Conservation (phyloP, 2,797 vertebrate species). For the Sebastes minor region DNA sequence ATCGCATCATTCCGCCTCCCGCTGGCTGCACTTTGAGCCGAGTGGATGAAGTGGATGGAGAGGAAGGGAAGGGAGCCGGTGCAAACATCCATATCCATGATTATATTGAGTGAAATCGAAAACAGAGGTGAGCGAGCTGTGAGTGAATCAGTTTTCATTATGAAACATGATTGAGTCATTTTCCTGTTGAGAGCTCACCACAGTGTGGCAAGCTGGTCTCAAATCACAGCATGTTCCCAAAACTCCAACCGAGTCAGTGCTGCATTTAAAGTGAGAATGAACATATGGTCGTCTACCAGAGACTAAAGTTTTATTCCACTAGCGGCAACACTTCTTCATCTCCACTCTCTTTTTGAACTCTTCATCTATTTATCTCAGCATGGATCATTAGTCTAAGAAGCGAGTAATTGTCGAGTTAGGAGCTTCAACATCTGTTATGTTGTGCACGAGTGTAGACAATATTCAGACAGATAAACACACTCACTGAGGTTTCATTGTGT, state of each 20-base stretch:
- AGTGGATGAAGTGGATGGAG: background rate
- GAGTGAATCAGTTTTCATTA: constrained; percentile 35
- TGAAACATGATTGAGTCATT: constrained; percentile 22
- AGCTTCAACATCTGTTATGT: constrained; percentile 47
- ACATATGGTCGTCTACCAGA: constrained; percentile 48
- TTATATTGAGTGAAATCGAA: constrained; percentile 28
- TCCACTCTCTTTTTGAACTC: background rate
- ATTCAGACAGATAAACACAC: background rate
- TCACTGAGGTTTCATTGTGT: background rate
- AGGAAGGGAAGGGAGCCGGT: background rate
- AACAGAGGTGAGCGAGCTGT: constrained; percentile 32
- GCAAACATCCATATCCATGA: constrained; percentile 29
- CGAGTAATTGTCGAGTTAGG: constrained; percentile 27
- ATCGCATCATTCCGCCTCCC: constrained; percentile 1
- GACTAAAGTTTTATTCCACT: constrained; percentile 11
- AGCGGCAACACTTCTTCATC: constrained; percentile 28
- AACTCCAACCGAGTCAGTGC: constrained; percentile 27
- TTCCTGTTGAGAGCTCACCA: constrained; percentile 1
- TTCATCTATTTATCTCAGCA: constrained; percentile 51
- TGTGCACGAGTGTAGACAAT: background rate
- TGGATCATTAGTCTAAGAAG: constrained; percentile 49
- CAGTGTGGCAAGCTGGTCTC: background rate
- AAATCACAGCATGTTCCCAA: background rate
- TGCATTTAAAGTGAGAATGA: constrained; percentile 16
- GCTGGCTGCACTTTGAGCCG: background rate